phyloP scores from a whole-genome alignment of 2,113 vertebrate genomes.

The Lasiurus cinereus region DNA sequence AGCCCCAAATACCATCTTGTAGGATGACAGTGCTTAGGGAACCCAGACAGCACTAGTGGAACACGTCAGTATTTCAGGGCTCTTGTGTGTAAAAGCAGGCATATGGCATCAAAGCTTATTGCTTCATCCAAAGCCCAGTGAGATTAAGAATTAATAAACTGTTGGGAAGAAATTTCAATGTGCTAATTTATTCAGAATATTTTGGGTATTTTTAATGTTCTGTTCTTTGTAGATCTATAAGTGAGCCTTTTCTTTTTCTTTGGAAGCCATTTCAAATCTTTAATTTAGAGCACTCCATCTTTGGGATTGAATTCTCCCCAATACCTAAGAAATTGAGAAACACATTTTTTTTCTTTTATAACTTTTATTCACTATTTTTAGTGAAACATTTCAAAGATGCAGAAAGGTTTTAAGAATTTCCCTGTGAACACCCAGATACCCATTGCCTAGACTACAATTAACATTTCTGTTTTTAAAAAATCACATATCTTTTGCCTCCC shows the following conservation, averaged over 20 bases:
- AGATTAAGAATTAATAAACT: background rate
- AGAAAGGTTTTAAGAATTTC: too few species aligned
- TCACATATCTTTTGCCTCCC: too few species aligned
- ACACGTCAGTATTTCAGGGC: background rate
- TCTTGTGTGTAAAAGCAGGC: background rate
- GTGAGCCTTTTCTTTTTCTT: background rate
- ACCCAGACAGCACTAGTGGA: background rate
- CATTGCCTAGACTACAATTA: too few species aligned
- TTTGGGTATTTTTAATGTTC: slow-evolving; percentile 38
- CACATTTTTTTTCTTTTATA: too few species aligned
- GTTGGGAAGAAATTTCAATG: slow-evolving; percentile 5
- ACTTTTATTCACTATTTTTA: too few species aligned
- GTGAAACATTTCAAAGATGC: too few species aligned
- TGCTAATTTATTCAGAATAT: slow-evolving; percentile 27
- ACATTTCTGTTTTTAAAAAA: too few species aligned
- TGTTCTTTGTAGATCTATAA: background rate
- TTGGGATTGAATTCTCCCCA: slow-evolving; percentile 10
- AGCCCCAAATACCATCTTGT: background rate
- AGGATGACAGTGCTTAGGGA: background rate
- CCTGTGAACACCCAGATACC: too few species aligned
- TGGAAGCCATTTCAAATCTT: slow-evolving; percentile 37
- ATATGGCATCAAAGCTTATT: slow-evolving; percentile 17
- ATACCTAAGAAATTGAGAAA: background rate
- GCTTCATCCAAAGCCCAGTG: background rate
- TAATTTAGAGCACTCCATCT: background rate